Percentiles rank a stretch among this genome's conserved stretches.
phyloP scores from a whole-genome alignment of 2,888 invertebrate genomes.

The Bhutanitis thaidina region DNA sequence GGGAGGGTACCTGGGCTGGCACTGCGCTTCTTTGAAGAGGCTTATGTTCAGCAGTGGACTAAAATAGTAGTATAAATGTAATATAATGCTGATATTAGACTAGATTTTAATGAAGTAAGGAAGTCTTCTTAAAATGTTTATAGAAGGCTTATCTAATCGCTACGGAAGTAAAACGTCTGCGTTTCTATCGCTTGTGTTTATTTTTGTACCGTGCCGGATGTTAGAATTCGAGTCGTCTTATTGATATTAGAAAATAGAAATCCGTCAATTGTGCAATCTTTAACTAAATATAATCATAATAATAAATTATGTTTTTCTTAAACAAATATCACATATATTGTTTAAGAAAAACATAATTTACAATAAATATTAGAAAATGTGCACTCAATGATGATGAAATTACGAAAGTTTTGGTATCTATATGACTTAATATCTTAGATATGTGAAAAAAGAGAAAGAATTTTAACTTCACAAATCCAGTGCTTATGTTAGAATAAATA shows the following conservation, averaged over 20 bases:
- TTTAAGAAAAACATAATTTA: no score
- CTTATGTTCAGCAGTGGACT: no score
- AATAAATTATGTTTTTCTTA: no score
- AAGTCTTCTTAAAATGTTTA: constrained; percentile 1
- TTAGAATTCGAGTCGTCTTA: neutral
- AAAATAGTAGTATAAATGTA: no score
- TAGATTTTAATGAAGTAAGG: no score
- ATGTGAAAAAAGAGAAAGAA: constrained; percentile 10
- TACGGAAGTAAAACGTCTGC: constrained; percentile 29
- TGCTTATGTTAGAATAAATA: neutral
- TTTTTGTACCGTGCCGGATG: constrained; percentile 13
- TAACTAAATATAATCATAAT: neutral
- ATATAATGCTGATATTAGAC: no score
- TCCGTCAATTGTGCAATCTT: neutral
- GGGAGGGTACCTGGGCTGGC: no score
- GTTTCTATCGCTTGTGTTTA: constrained; percentile 9
- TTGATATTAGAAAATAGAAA: neutral
- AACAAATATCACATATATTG: no score
- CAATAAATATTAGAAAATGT: no score
- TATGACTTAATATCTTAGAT: constrained; percentile 13
- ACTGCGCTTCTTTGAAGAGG: no score
- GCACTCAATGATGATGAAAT: no score
- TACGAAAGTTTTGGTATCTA: constrained; percentile 5
- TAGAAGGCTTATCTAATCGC: constrained; percentile 31
- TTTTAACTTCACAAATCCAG: constrained; percentile 6